Evolutionary conservation across 2,888 invertebrate genomes (phyloP).

Genomic region (Caenorhabditis sp.): DNA sequence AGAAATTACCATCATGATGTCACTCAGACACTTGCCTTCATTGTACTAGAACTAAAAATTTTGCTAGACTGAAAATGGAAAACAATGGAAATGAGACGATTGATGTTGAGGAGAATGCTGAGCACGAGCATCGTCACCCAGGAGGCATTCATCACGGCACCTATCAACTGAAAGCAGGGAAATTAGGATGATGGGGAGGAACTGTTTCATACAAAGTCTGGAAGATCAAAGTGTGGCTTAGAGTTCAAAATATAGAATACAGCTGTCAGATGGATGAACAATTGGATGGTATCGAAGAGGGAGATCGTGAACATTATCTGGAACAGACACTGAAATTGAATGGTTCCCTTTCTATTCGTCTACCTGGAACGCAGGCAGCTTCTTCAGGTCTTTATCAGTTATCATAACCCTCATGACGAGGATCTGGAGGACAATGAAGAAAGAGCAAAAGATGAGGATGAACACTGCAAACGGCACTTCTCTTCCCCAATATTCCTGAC

Average conservation of each 20-base stretch:
- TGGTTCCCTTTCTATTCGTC: background rate
- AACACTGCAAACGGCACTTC: conserved; percentile 69
- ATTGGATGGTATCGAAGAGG: conserved; percentile 64
- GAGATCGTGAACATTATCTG: conserved; percentile 70
- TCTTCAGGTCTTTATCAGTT: conserved; percentile 54
- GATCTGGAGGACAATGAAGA: conserved; percentile 63
- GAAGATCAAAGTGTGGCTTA: conserved; percentile 40
- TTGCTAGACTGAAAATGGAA: conserved; percentile 53
- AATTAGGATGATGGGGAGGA: background rate
- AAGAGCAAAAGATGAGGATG: conserved; percentile 49
- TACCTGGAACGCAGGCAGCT: conserved; percentile 56
- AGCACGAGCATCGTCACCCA: conserved; percentile 69
- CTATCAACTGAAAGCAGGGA: conserved; percentile 58
- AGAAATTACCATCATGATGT: background rate
- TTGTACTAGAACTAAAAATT: conserved; percentile 50
- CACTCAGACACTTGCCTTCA: conserved; percentile 36
- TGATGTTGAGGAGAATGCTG: conserved; percentile 66
- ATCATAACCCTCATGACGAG: conserved; percentile 58
- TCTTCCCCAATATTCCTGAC: conserved; percentile 46
- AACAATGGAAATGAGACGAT: conserved; percentile 66
- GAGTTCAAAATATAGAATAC: conserved; percentile 64
- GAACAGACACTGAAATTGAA: conserved; percentile 13
- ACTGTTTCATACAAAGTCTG: conserved; percentile 39
- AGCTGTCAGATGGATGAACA: conserved; percentile 64
- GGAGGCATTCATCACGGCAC: conserved; percentile 67